phyloP scores from a whole-genome alignment of 2,888 invertebrate genomes.

The Chloroclysta siterata region DNA sequence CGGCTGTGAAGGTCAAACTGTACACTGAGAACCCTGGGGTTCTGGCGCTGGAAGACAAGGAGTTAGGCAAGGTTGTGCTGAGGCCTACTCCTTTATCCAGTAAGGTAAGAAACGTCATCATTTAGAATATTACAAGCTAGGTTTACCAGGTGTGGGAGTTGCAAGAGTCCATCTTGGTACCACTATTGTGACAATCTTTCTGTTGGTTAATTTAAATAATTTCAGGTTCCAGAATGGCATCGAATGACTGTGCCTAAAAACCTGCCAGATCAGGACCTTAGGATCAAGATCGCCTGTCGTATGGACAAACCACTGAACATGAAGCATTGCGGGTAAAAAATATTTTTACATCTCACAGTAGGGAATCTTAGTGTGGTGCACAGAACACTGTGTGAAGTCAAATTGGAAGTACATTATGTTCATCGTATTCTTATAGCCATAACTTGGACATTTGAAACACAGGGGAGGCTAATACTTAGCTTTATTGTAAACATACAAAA shows the following conservation, averaged over 20 bases:
- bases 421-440: too few relatives aligned
- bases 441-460: too few relatives aligned
- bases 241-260: conserved; percentile 98
- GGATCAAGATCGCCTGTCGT: conserved; percentile 98
- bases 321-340: conserved; percentile 97
- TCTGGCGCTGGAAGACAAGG: conserved; percentile 99
- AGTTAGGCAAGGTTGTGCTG: conserved; percentile 96
- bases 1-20: conserved; percentile 98
- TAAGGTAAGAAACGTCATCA: conserved; percentile 84
- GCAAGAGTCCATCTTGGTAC: not conserved
- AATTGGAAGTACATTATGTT: too few relatives aligned
- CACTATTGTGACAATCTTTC: not conserved
- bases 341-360: not conserved
- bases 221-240: conserved; percentile 97
- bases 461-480: too few relatives aligned
- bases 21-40: conserved; percentile 99
- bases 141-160: not conserved
- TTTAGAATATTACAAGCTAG: too few relatives aligned
- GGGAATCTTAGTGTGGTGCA: not conserved
- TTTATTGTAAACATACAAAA: too few relatives aligned
- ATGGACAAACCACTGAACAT: conserved; percentile 99
- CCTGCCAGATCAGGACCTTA: conserved; percentile 96
- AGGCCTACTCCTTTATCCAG: conserved; percentile 94
- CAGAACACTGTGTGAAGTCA: too few relatives aligned
- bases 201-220: not conserved